Percentiles rank a stretch among this genome's conserved stretches.
Conservation (phyloP, 2,888 invertebrate genomes). For the Rhyacophila evoluta region DNA sequence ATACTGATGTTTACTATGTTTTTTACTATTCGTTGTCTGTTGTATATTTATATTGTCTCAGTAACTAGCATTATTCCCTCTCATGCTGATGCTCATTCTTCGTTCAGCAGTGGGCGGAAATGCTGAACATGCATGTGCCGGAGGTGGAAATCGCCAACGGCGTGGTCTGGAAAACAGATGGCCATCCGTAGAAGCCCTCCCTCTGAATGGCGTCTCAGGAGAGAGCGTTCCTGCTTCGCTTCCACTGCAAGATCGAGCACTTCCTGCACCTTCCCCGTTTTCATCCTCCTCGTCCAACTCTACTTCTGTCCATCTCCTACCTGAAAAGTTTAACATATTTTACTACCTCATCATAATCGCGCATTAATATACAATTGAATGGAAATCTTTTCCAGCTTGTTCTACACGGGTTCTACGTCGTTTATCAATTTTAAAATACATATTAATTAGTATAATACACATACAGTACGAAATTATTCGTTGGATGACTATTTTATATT, state of each 20-base stretch:
- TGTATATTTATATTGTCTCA: not conserved
- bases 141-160: conserved; percentile 71
- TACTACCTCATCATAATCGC: too few relatives aligned
- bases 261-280: conserved; percentile 54
- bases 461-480: too few relatives aligned
- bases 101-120: conserved; percentile 71
- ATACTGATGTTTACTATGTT: not conserved
- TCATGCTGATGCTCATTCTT: conserved; percentile 84
- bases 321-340: too few relatives aligned
- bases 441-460: too few relatives aligned
- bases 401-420: too few relatives aligned
- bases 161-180: conserved; percentile 72
- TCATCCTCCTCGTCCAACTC: conserved; percentile 74
- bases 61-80: conserved; percentile 72
- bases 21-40: not conserved
- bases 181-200: conserved; percentile 82
- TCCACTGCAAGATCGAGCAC: conserved; percentile 34
- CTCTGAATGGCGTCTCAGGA: conserved; percentile 73
- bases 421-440: too few relatives aligned
- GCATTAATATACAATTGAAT: too few relatives aligned
- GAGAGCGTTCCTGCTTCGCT: conserved; percentile 62
- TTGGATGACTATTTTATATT: too few relatives aligned
- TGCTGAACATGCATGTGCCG: conserved; percentile 61
- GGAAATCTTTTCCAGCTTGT: too few relatives aligned
- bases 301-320: conserved; percentile 74